Base-by-base conservation (phyloP, 2,888 invertebrate species). In the Caenorhabditis sp. region DNA sequence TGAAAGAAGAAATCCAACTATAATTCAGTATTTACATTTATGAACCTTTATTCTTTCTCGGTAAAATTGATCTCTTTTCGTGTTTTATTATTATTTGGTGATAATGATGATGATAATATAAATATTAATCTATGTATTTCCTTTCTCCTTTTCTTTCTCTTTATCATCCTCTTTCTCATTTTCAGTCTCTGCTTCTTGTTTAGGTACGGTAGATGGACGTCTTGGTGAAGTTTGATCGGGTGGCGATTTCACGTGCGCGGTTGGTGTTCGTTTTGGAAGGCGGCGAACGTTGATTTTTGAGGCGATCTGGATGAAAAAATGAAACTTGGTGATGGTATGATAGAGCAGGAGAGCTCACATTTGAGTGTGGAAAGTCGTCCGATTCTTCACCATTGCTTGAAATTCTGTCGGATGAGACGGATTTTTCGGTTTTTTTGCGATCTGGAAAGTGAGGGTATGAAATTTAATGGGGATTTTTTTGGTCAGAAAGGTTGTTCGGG, bases 211-310 rank as follows among this genome's bases (percentile, higher is more conserved):
- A 49, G 49, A 49, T 49, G 49, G 7, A 8, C 49, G 20, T 43
- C 43, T 17, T 43, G 7, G 14, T 43, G 43, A 43, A 12, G 3
- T 43, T 43, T 43, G 43, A 17, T 43, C 43, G 17, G 43, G 12
- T 3, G 12, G 12, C 3, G 36, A 7, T 25, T 69, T 73, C 50
- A 73, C 73, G 31, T 73, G 73, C 25, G 73, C 63, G 25, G 73
- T 73, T 7, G 73, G 73, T 8, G 73, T 73, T 49, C 73, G 65
- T 31, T 63, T 63, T 36, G 73, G 73, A 17, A 66, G 52, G 31
- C 69, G 65, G 26, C 73, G 65, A 56, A 61, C 62, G 0, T 66
- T 62, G 50, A 73, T 73, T 56, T 69, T 69, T 17, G 73, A 27
- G n/a, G 69, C 73, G 36, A 73, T 73, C 73, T 73, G 64, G 23